These are phyloP conservation scores for Apamea anceps DNA, from an alignment of 2,888 invertebrate genomes.

Conservation along the genomic window DNA sequence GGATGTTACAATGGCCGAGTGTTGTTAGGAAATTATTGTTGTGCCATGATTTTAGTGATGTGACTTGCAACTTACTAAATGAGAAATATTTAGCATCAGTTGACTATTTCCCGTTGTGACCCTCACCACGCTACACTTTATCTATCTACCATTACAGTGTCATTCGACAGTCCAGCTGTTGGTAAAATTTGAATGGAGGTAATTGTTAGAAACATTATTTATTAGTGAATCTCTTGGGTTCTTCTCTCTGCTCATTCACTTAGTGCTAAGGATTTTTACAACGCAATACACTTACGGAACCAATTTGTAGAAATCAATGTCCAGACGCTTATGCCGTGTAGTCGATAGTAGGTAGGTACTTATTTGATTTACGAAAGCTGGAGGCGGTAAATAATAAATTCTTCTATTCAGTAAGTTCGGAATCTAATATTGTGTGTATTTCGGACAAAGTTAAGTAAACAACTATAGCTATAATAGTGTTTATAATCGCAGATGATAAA, in stretches of 20 bases:
- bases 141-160: too few relatives aligned
- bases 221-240: constrained; percentile 6
- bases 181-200: background rate
- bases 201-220: constrained; percentile 7
- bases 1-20: too few relatives aligned
- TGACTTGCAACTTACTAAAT: too few relatives aligned
- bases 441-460: background rate
- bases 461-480: background rate
- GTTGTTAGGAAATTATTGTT: too few relatives aligned
- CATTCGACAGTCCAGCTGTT: background rate
- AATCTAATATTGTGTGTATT: background rate
- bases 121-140: too few relatives aligned
- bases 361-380: constrained; percentile 26
- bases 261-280: constrained; percentile 74
- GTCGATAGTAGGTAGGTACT: constrained; percentile 22
- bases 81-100: too few relatives aligned
- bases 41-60: too few relatives aligned
- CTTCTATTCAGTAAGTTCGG: background rate
- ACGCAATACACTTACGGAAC: constrained; percentile 79
- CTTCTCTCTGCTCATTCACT: constrained; percentile 67
- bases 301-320: constrained; percentile 83
- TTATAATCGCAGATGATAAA: too few relatives aligned
- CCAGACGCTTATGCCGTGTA: constrained; percentile 73
- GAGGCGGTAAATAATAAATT: constrained; percentile 31
- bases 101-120: too few relatives aligned